Evolutionary conservation across 2,797 vertebrate species (phyloP), one percentile per base, ranked within the genome.

Genomic region (Gouania willdenowi): DNA sequence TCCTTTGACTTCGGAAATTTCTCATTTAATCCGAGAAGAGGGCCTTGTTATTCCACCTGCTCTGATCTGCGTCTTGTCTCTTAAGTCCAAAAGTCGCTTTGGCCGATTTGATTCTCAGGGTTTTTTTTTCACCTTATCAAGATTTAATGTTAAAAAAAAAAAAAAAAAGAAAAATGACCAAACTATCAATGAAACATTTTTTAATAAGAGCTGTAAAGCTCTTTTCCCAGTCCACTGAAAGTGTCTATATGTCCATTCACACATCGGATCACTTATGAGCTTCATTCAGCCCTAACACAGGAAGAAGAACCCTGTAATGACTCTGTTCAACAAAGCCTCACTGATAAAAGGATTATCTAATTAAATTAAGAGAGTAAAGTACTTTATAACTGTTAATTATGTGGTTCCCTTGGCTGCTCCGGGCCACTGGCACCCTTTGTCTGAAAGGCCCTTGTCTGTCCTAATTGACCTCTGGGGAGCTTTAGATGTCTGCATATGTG

Each of bases 381-480:
- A 89, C 86, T 90, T 90, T 90, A 89, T 90, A 84, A 81, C 89
- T 88, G 84, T 89, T 90, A 91, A 92, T 91, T 86, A 84, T 83
- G 75, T 77, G 87, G 75, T 82, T 77, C 86, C 80, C 71, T 57
- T 51, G 78, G 67, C 79, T 87, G 84, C 87, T 86, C 75, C 88
- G 90, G 79, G 81, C 83, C 75, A 88, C 82, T 86, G 72, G 80
- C 78, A 81, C 85, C 87, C 81, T 90, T 91, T 88, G 85, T 92
- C 87, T 88, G 84, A 77, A 84, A 86, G 79, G 82, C 83, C 87
- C 90, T 90, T 80, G 89, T 86, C 81, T 89, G 87, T 88, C 83
- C 89, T 87, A 86, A 88, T 89, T 92, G 88, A 90, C 86, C 90
- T 90, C 86, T 81, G 85, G 75, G 75, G 84, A 86, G 66, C 89